phyloP scores from a whole-genome alignment of 2,113 vertebrate species.

The Scomber scombrus region DNA sequence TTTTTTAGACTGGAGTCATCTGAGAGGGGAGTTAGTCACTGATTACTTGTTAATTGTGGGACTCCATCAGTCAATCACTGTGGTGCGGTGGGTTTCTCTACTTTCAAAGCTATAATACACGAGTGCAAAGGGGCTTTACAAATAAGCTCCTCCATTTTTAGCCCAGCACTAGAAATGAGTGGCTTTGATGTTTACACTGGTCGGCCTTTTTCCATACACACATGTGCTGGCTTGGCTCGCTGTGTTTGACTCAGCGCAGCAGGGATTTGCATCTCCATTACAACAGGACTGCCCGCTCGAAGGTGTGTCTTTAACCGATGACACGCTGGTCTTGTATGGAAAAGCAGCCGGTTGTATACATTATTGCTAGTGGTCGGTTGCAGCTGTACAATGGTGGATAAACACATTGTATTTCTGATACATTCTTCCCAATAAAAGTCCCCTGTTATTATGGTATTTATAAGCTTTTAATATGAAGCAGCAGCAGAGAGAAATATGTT shows the following conservation, averaged over 20 bases:
- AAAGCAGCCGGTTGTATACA: too few relatives aligned
- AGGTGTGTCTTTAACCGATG: too few relatives aligned
- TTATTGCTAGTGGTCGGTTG: too few relatives aligned
- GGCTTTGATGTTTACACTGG: constrained; percentile 1
- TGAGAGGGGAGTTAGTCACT: neutral
- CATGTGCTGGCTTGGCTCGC: neutral
- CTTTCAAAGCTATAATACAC: neutral
- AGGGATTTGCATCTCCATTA: too few relatives aligned
- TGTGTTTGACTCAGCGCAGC: neutral
- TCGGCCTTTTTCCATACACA: neutral
- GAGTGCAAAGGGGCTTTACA: neutral
- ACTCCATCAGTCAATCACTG: neutral
- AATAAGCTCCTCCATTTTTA: constrained; percentile 23
- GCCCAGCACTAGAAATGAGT: constrained; percentile 25
- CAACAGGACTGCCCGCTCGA: too few relatives aligned
- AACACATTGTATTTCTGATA: too few relatives aligned
- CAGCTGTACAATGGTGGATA: too few relatives aligned
- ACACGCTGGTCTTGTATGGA: too few relatives aligned
- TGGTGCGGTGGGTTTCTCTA: neutral
- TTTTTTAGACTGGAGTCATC: neutral
- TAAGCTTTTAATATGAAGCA: too few relatives aligned
- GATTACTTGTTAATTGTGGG: neutral
- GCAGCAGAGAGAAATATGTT: too few relatives aligned
- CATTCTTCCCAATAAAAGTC: too few relatives aligned
- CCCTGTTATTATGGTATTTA: too few relatives aligned